Percentiles rank a stretch among this genome's conserved stretches.
phyloP scores from a whole-genome alignment of 2,113 vertebrate species.

The Pluvialis apricaria region DNA sequence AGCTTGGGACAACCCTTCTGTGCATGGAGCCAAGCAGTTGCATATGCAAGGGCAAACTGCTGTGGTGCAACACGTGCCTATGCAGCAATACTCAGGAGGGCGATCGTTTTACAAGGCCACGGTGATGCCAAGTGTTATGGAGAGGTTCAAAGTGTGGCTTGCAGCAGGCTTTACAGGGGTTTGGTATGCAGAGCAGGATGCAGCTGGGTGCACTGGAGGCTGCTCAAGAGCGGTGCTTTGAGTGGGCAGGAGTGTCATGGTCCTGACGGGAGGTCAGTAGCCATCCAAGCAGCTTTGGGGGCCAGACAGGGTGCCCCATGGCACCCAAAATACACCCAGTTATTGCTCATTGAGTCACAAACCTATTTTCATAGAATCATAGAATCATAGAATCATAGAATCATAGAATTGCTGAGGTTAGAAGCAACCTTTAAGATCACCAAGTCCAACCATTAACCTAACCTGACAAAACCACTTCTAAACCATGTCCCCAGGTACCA shows the following conservation, averaged over 20 bases:
- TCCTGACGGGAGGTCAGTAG: neutral
- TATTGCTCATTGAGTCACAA: neutral
- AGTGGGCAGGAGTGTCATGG: neutral
- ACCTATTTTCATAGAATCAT: neutral
- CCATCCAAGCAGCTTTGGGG: neutral
- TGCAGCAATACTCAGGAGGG: neutral
- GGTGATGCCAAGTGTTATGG: neutral
- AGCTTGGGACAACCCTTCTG: neutral
- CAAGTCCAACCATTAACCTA: no score
- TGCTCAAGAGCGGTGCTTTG: neutral
- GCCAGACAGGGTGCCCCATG: neutral
- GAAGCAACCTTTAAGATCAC: no score
- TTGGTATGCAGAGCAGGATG: neutral
- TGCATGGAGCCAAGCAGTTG: neutral
- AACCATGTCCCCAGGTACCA: no score
- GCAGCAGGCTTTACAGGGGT: neutral
- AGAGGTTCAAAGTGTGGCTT: neutral
- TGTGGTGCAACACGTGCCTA: fast-evolving
- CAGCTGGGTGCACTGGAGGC: neutral
- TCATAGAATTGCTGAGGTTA: no score
- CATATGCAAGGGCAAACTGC: fast-evolving
- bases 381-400: no score
- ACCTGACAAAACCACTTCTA: no score
- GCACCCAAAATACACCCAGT: neutral
- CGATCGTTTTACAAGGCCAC: neutral